Conservation (phyloP, 2,797 vertebrate genomes). For the Falco concolor region DNA sequence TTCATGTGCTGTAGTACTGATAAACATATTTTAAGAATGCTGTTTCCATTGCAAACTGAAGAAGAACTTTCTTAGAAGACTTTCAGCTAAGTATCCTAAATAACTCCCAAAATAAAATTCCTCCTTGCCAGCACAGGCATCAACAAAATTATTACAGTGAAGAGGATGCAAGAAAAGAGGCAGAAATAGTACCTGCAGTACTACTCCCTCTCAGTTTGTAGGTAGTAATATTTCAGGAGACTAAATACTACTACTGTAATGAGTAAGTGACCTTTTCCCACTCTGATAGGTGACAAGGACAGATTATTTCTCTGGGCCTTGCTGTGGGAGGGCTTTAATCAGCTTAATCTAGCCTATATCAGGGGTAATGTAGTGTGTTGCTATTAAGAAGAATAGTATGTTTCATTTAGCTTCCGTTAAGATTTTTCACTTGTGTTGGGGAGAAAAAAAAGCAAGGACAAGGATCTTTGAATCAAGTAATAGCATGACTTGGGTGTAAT, state of each 20-base stretch:
- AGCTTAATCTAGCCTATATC: background rate
- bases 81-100: background rate
- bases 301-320: background rate
- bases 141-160: background rate
- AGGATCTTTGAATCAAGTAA: background rate
- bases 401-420: background rate
- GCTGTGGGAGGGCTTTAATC: background rate
- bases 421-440: background rate
- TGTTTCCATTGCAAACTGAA: background rate
- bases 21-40: background rate
- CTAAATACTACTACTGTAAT: background rate
- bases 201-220: background rate
- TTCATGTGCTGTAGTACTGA: background rate
- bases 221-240: background rate
- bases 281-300: background rate
- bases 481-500: background rate
- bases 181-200: background rate
- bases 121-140: background rate
- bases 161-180: background rate
- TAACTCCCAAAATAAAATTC: background rate
- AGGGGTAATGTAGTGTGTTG: background rate
- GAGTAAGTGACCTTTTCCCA: background rate
- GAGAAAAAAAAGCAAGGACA: background rate
- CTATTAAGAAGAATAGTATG: background rate
- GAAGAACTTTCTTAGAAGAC: background rate